Conservation (phyloP, 2,113 vertebrate genomes). For the Otis tarda region DNA sequence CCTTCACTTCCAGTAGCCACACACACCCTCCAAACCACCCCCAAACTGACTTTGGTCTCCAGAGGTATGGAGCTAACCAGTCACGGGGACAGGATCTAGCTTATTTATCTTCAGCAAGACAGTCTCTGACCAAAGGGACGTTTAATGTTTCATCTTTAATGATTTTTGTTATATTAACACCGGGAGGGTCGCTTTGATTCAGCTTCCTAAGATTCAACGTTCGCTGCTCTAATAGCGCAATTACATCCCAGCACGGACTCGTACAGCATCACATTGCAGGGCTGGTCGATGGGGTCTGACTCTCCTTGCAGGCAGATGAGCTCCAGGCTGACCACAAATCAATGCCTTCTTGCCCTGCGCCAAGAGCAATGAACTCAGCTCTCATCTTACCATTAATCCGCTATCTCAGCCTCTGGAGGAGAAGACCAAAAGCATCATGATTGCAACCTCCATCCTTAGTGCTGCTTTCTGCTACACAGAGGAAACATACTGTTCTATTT, state of each 20-base stretch:
- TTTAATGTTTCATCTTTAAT: slow-evolving; percentile 9
- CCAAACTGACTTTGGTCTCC: background rate
- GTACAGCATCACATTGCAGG: background rate
- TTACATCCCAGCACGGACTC: background rate
- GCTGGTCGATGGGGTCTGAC: slow-evolving; percentile 3
- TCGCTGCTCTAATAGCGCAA: slow-evolving; percentile 4
- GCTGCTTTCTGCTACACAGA: background rate
- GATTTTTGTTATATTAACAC: background rate
- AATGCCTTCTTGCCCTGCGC: slow-evolving; percentile 40
- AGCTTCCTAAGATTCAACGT: background rate
- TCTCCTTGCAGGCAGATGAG: slow-evolving; percentile 6
- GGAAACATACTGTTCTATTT: slow-evolving; percentile 1
- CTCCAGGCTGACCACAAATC: slow-evolving; percentile 52
- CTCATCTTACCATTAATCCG: background rate
- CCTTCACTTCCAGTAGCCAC: background rate
- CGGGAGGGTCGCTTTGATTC: background rate
- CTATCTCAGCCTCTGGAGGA: background rate
- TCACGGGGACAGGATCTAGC: background rate
- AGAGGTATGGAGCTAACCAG: background rate
- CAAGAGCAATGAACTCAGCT: background rate
- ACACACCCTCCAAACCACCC: background rate
- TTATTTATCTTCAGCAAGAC: background rate
- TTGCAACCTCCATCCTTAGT: background rate
- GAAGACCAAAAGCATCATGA: background rate
- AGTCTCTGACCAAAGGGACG: background rate